Conservation (phyloP, 2,113 vertebrate species). For the Gasterosteus aculeatus region DNA sequence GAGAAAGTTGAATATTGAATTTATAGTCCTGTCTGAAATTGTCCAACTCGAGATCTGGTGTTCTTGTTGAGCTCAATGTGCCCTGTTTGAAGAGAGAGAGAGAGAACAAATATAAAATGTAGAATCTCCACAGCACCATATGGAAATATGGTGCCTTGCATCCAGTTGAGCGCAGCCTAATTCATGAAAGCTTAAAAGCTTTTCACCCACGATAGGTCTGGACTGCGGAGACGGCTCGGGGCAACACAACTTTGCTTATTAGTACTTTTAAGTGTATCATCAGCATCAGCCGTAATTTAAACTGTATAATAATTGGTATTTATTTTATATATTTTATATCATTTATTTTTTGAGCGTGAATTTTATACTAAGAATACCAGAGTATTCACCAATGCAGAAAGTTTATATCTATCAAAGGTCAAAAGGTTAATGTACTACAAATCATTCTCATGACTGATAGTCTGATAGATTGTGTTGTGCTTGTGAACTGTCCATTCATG, state of each 20-base stretch:
- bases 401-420: conserved; percentile 6
- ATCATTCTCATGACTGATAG: conserved; percentile 12
- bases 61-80: background rate
- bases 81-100: background rate
- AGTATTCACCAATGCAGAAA: background rate
- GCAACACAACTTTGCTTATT: no score
- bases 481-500: conserved; percentile 16
- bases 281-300: background rate
- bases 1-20: background rate
- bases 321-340: background rate
- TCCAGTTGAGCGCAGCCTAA: background rate
- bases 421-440: conserved; percentile 16
- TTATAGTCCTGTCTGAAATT: background rate
- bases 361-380: background rate
- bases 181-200: background rate
- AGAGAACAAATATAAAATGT: background rate
- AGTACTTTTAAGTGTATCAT: background rate
- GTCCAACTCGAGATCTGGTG: background rate
- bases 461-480: background rate
- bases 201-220: background rate
- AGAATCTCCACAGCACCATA: background rate
- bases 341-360: no score
- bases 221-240: background rate
- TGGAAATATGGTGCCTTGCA: background rate
- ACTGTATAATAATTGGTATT: background rate